Base-by-base conservation (phyloP, 2,797 vertebrate genomes). In the Passerculus sandwichensis region DNA sequence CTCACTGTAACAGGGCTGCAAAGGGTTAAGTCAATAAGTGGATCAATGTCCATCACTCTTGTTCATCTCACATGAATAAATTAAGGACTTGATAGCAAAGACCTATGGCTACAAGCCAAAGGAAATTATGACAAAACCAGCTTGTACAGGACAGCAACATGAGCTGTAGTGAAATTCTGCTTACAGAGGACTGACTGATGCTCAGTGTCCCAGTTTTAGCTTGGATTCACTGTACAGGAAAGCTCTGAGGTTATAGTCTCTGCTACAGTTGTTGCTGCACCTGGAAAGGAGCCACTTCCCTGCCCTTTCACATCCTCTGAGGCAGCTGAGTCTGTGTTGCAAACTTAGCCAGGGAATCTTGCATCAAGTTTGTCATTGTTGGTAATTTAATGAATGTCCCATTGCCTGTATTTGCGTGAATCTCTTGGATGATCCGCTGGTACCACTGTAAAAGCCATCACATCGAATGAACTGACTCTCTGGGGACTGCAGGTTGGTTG, bases 31-130 rank as follows among this genome's bases (percentile, higher is more conserved):
- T 34, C 27, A 87, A 23, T 27, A 65, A 7, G 9, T 34, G 44
- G 54, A 60, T 78, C 16, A 30, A 13, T 77, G 53, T 59, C 69
- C 40, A 34, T 29, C 54, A 26, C 25, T 61, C 18, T 27, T 86
- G 15, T 38, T 20, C 16, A 0, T 72, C 44, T 72, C 56, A 57
- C 0, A 0, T 11, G 19, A 23, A 57, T 54, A 65, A 69, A 74
- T 76, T 13, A 85, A 74, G 38, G 27, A n/a, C 15, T 85, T 50
- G 48, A 22, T 20, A 83, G 21, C 19, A 70, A 93, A 85, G 25
- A 69, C 3, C 4, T 71, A 27, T 61, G 0, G 0, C 23, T 57
- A 36, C 20, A 60, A 67, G 19, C 12, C 64, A 69, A 77, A 77
- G 45, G 18, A 93, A 91, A 51, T 23, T 21, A 47, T 25, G 30